Conservation (phyloP, 2,113 vertebrate genomes). For the Capreolus pygargus region DNA sequence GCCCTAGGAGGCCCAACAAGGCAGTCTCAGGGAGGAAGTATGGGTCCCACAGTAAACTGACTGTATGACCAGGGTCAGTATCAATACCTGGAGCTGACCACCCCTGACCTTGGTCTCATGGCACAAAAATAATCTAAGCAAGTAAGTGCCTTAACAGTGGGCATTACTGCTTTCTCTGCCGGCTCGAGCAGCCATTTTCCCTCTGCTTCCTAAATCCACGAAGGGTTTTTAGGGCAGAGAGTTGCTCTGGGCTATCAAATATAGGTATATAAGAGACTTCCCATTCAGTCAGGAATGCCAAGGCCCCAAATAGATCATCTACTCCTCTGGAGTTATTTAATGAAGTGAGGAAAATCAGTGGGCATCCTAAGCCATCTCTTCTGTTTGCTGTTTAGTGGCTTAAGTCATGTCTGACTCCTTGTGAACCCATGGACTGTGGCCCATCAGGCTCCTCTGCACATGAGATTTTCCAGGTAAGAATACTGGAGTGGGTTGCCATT, state of each 20-base stretch:
- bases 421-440: neutral
- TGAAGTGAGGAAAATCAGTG: neutral
- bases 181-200: neutral
- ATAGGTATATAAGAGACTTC: neutral
- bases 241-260: neutral
- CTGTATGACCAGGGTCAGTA: neutral
- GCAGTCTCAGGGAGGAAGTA: neutral
- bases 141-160: neutral
- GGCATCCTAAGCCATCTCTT: neutral
- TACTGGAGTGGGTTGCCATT: neutral
- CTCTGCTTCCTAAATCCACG: neutral
- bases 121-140: constrained; percentile 2
- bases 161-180: neutral
- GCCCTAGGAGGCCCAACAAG: neutral
- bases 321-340: constrained; percentile 4
- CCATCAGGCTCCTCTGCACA: neutral
- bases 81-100: neutral
- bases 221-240: neutral
- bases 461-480: neutral
- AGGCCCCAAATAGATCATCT: neutral
- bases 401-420: neutral
- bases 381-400: neutral
- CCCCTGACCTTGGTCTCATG: neutral
- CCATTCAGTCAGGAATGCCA: neutral
- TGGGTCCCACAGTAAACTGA: neutral